Percentiles rank a stretch among this genome's conserved stretches.
Evolutionary conservation across 2,888 invertebrate species (phyloP).

Genomic region (Latrodectus hesperus): DNA sequence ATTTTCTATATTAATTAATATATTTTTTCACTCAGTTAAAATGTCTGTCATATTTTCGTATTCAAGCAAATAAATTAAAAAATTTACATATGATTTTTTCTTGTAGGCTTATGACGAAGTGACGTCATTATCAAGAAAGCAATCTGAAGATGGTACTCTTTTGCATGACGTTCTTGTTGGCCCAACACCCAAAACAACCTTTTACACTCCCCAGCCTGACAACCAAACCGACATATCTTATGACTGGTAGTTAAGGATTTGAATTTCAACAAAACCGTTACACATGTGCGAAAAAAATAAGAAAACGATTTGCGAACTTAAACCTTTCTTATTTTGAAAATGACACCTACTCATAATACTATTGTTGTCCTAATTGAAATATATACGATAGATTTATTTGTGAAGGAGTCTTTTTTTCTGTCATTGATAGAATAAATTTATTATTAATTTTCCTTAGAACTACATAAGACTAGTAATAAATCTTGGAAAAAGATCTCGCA

Average conservation of each 20-base stretch:
- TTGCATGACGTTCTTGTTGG: conserved; percentile 46
- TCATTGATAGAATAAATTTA: background rate
- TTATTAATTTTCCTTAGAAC: no score
- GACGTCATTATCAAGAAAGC: conserved; percentile 15
- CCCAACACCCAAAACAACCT: conserved; percentile 48
- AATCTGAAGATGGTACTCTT: background rate
- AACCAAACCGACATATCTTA: conserved; percentile 19
- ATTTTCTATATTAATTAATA: no score
- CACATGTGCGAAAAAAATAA: background rate
- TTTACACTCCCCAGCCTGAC: conserved; percentile 53
- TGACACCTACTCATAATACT: no score
- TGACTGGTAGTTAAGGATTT: conserved; percentile 40
- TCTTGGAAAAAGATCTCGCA: no score
- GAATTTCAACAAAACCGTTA: background rate
- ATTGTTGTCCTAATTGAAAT: background rate
- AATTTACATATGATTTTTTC: background rate
- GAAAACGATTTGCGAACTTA: background rate
- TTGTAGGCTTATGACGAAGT: conserved; percentile 63
- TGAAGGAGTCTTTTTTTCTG: background rate
- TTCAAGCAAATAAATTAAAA: no score
- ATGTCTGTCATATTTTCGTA: no score
- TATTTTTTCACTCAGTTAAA: no score
- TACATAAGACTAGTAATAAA: no score
- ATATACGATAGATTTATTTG: background rate
- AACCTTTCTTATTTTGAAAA: background rate